Percentiles rank a stretch among this genome's conserved stretches.
Evolutionary conservation across 2,113 vertebrate species (phyloP).

Genomic region (Eulemur rufifrons): DNA sequence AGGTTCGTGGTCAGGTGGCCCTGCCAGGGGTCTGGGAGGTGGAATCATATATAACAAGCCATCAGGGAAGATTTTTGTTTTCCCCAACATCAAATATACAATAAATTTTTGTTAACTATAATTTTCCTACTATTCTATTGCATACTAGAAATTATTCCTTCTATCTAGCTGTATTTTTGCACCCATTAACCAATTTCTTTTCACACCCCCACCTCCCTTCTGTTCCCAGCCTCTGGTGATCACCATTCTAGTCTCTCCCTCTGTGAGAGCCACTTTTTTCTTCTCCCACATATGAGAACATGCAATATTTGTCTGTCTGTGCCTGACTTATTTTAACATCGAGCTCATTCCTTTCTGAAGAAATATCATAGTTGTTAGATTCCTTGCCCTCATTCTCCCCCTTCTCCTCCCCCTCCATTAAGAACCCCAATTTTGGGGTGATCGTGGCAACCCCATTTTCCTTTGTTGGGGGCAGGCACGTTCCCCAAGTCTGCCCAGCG

Average conservation of each 20-base stretch:
- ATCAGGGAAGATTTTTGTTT: no score
- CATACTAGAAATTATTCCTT: neutral
- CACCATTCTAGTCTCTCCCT: neutral
- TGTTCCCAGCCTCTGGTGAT: neutral
- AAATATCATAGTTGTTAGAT: neutral
- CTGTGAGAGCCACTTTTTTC: neutral
- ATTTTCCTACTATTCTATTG: neutral
- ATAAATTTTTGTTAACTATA: neutral
- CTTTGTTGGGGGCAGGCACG: neutral
- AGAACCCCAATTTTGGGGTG: neutral
- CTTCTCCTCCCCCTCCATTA: neutral
- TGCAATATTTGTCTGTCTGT: neutral
- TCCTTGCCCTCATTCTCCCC: neutral
- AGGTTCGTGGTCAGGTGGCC: no score
- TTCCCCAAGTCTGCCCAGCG: neutral
- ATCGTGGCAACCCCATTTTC: neutral
- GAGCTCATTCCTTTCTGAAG: neutral
- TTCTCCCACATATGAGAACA: neutral
- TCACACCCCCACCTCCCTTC: neutral
- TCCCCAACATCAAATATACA: no score
- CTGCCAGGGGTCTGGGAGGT: no score
- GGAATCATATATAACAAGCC: no score
- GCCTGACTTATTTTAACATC: neutral
- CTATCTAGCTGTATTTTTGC: neutral
- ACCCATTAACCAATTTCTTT: neutral